phyloP scores from a whole-genome alignment of 64 coral and sea anemone genomes.

The Actinia equina region DNA sequence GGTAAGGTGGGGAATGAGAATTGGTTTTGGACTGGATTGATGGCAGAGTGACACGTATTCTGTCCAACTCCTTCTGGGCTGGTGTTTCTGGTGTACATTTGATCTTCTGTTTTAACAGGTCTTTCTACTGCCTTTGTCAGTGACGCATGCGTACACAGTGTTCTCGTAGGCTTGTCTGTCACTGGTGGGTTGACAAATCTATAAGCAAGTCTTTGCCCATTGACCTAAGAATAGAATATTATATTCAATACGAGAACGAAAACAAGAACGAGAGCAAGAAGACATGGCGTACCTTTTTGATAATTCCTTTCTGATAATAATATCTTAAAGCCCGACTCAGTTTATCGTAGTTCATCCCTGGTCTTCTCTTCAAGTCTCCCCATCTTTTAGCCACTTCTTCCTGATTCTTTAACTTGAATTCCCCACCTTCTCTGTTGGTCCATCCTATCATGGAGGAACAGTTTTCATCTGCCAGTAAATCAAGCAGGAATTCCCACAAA shows the following conservation, averaged over 20 bases:
- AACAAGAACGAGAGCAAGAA: background rate
- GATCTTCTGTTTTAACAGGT: background rate
- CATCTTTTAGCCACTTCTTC: conserved; percentile 86
- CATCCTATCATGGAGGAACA: conserved; percentile 59
- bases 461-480: conserved; percentile 60
- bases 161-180: conserved; percentile 13
- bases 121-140: background rate
- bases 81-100: background rate
- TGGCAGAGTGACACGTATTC: background rate
- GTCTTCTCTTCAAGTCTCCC: conserved; percentile 66
- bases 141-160: background rate
- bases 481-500: conserved; percentile 84
- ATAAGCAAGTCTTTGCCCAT: conserved; percentile 79
- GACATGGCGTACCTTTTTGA: conserved; percentile 57
- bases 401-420: conserved; percentile 82
- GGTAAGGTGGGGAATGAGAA: background rate
- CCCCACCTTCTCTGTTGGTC: conserved; percentile 73
- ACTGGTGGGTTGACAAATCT: conserved; percentile 65
- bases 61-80: background rate
- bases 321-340: conserved; percentile 78
- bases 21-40: background rate
- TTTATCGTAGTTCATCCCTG: conserved; percentile 91
- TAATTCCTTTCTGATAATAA: conserved; percentile 86
- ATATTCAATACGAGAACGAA: background rate
- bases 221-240: conserved; percentile 41